These are phyloP conservation scores for Ceratitis capitata DNA, from an alignment of 1,140 invertebrate species.

Conservation along the genomic window DNA sequence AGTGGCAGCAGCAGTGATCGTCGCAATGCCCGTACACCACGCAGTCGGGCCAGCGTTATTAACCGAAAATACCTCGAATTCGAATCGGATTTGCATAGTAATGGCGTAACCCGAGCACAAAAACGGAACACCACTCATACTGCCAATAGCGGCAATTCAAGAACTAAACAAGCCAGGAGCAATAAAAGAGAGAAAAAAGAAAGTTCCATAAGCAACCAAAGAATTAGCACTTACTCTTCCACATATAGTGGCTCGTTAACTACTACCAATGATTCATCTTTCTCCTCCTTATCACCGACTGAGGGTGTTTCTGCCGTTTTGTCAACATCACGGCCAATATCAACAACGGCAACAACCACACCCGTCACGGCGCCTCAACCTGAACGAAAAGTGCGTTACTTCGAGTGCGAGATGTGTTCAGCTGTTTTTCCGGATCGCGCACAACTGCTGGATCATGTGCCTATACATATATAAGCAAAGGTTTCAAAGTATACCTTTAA, in stretches of 20 bases:
- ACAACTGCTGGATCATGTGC: conserved; percentile 79
- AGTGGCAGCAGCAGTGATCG: conserved; percentile 18
- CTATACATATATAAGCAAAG: conserved; percentile 80
- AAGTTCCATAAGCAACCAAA: conserved; percentile 3
- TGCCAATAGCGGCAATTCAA: not conserved
- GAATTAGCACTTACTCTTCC: not conserved
- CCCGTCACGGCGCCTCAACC: conserved; percentile 39
- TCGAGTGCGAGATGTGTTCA: conserved; percentile 83
- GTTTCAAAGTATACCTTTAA: not conserved
- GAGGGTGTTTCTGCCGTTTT: conserved; percentile 55
- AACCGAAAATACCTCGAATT: conserved; percentile 45
- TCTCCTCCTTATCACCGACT: conserved; percentile 57
- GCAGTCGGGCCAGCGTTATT: not conserved
- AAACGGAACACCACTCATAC: not conserved
- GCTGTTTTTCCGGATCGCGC: conserved; percentile 77
- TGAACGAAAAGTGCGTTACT: conserved; percentile 56
- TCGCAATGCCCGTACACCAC: not conserved
- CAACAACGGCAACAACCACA: conserved; percentile 44
- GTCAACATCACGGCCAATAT: conserved; percentile 53
- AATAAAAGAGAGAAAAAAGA: not conserved
- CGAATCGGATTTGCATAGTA: not conserved
- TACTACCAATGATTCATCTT: conserved; percentile 46
- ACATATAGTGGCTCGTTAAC: conserved; percentile 20
- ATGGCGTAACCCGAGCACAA: not conserved
- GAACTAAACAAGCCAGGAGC: not conserved